Evolutionary conservation across 2,888 invertebrate genomes (phyloP).

Genomic region (Antheraea assamensis): DNA sequence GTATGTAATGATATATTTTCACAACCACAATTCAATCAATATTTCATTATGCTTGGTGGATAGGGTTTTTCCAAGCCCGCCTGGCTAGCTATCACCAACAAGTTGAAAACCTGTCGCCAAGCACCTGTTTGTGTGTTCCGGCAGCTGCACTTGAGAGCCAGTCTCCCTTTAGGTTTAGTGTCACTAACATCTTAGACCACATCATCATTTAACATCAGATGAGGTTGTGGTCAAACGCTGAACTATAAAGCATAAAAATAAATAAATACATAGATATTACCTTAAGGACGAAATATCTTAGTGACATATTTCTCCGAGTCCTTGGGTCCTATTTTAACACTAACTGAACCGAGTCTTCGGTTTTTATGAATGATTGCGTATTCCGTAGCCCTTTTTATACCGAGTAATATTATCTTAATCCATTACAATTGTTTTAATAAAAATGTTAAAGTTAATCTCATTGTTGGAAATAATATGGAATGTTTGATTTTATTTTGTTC

Average conservation of each 20-base stretch:
- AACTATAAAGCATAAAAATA: not conserved
- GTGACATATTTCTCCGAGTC: slow-evolving; percentile 28
- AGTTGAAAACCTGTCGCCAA: too few species aligned
- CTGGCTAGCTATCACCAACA: too few species aligned
- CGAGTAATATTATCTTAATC: slow-evolving; percentile 49
- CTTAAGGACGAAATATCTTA: slow-evolving; percentile 36
- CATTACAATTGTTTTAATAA: slow-evolving; percentile 59
- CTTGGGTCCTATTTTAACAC: slow-evolving; percentile 11
- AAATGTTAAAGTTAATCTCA: slow-evolving; percentile 49
- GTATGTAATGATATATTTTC: not conserved
- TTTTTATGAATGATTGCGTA: slow-evolving; percentile 45
- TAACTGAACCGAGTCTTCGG: slow-evolving; percentile 18
- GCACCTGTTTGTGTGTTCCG: too few species aligned
- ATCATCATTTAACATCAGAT: too few species aligned
- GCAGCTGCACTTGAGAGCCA: too few species aligned
- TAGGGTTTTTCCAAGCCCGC: too few species aligned
- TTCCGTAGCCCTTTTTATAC: slow-evolving; percentile 60
- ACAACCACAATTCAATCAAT: not conserved
- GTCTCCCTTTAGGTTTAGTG: too few species aligned
- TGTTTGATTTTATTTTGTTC: not conserved
- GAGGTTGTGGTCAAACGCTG: too few species aligned
- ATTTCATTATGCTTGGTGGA: too few species aligned
- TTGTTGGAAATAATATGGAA: slow-evolving; percentile 44
- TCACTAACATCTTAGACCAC: too few species aligned
- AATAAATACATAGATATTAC: slow-evolving; percentile 33